A percentile compares a stretch with the other conserved stretches of the same genome.
Conservation (phyloP, 2,797 vertebrate species). For the Sebastes trivittatus region DNA sequence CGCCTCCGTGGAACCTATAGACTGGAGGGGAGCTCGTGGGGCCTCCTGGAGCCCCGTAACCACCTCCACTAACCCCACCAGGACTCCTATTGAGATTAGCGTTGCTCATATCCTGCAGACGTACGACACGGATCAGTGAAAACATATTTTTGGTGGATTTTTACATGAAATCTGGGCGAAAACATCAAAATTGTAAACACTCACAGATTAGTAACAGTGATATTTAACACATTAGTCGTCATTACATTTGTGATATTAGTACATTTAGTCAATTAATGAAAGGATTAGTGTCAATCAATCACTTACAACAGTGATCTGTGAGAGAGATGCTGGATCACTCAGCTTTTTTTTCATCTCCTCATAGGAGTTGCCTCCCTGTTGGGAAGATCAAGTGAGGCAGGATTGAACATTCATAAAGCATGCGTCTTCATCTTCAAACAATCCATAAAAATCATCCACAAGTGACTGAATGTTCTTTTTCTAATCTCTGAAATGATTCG, state of each 20-base stretch:
- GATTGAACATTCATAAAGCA: slow-evolving; percentile 30
- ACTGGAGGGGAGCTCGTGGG: slow-evolving; percentile 50
- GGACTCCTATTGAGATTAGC: slow-evolving; percentile 71
- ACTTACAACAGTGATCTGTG: slow-evolving; percentile 90
- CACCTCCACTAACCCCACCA: slow-evolving; percentile 2
- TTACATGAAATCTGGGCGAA: not conserved
- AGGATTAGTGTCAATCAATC: slow-evolving; percentile 43
- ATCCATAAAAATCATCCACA: slow-evolving; percentile 5
- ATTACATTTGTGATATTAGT: slow-evolving; percentile 3
- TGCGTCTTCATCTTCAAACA: slow-evolving; percentile 18
- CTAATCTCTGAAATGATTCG: slow-evolving; percentile 9
- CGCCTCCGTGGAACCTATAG: slow-evolving; percentile 64
- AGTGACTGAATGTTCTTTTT: not conserved
- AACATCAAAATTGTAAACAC: not conserved
- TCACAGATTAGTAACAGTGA: not conserved
- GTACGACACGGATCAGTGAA: not conserved
- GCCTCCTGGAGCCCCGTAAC: slow-evolving; percentile 75
- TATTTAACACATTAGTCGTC: not conserved
- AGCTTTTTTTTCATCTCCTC: slow-evolving; percentile 87
- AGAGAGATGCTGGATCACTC: slow-evolving; percentile 77
- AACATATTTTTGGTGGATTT: not conserved
- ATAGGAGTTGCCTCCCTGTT: slow-evolving; percentile 86
- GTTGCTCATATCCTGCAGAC: slow-evolving; percentile 84
- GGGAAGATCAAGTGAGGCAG: slow-evolving; percentile 48
- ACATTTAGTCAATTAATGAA: slow-evolving; percentile 2